Evolutionary conservation across 2,113 vertebrate genomes (phyloP).

Genomic region (Sitta europaea): DNA sequence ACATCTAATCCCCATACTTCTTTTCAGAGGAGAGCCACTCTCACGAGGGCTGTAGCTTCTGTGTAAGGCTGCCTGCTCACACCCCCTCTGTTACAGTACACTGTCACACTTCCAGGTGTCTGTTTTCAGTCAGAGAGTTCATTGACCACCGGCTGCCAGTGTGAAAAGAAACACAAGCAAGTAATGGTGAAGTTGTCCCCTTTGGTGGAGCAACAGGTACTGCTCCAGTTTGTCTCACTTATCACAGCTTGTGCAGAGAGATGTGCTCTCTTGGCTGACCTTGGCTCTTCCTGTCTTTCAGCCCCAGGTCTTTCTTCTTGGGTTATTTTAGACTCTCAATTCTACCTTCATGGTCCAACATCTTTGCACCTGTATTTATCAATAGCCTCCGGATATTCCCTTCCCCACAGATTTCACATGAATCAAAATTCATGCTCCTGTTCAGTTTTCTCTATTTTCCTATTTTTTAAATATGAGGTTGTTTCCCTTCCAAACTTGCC

Average conservation of each 20-base stretch:
- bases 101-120: background rate
- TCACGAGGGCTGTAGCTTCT: background rate
- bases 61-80: background rate
- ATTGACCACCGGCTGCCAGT: rapidly evolving
- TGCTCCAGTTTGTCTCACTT: background rate
- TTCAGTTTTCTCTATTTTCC: background rate
- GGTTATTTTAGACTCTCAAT: background rate
- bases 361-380: background rate
- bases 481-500: background rate
- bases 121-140: background rate
- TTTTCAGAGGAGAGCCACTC: background rate
- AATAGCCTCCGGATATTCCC: background rate
- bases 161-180: background rate
- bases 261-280: background rate
- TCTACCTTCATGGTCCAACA: background rate
- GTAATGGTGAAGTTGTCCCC: background rate
- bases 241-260: background rate
- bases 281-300: background rate
- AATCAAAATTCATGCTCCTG: background rate
- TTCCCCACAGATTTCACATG: background rate
- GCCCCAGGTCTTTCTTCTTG: background rate
- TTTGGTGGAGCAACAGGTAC: background rate
- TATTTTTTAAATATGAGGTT: background rate
- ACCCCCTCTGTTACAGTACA: background rate
- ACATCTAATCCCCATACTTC: background rate